Conservation (phyloP, 1,140 invertebrate genomes). For the Philopotamus ludificatus region DNA sequence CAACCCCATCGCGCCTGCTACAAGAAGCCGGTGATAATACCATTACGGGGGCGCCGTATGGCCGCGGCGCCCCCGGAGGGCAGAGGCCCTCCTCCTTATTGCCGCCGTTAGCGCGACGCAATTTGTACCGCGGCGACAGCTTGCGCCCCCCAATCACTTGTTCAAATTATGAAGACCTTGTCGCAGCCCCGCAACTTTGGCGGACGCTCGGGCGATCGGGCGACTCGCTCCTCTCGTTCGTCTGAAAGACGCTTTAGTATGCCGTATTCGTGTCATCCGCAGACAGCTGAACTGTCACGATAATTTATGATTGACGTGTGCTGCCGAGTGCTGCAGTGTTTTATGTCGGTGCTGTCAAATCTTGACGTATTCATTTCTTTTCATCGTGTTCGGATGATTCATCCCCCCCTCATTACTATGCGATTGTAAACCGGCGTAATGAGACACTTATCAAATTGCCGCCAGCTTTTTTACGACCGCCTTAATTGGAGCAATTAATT, state of each 20-base stretch:
- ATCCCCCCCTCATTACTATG: background rate
- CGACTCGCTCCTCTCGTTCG: too few species aligned
- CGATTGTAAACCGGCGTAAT: background rate
- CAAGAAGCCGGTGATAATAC: constrained; percentile 18
- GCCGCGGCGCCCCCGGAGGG: background rate
- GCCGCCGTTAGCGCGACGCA: constrained; percentile 5
- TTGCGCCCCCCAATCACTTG: constrained; percentile 10
- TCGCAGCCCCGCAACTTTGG: constrained; percentile 3
- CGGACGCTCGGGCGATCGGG: too few species aligned
- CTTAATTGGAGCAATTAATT: background rate
- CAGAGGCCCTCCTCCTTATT: constrained; percentile 10
- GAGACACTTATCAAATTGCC: background rate
- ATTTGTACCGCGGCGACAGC: constrained; percentile 24
- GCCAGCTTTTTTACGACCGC: background rate
- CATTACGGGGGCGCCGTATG: constrained; percentile 9
- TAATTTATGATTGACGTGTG: constrained; percentile 38
- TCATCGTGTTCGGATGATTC: background rate
- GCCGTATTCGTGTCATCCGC: constrained; percentile 14
- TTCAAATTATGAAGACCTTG: constrained; percentile 29
- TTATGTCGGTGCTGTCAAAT: constrained; percentile 31
- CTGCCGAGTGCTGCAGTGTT: constrained; percentile 24
- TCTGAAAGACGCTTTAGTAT: too few species aligned
- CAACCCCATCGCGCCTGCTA: constrained; percentile 16
- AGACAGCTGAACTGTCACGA: constrained; percentile 19
- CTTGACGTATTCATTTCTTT: constrained; percentile 35